Evolutionary conservation across 2,113 vertebrate species (phyloP).

Genomic region (Catagonus wagneri): DNA sequence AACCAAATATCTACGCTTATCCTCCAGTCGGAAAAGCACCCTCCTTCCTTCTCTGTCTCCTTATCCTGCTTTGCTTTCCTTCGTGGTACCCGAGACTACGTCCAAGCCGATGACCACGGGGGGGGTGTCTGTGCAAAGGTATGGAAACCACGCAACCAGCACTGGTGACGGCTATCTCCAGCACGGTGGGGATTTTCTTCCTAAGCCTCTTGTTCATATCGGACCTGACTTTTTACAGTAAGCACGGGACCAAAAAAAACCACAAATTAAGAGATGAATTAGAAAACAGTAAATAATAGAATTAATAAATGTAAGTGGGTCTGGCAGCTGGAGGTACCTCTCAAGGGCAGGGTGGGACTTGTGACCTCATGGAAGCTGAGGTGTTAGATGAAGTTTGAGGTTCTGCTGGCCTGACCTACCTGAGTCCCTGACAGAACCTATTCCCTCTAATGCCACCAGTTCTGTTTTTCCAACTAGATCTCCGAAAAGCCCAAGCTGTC

Average conservation of each 20-base stretch:
- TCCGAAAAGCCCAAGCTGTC: not conserved
- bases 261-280: not conserved
- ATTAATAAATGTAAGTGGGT: not conserved
- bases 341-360: not conserved
- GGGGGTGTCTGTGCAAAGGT: not conserved
- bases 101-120: not conserved
- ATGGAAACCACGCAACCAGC: not conserved
- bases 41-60: too few relatives aligned
- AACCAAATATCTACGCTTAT: not conserved
- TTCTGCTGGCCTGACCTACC: not conserved
- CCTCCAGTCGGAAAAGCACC: too few relatives aligned
- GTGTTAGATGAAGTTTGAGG: not conserved
- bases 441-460: too few relatives aligned
- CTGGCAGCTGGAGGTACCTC: not conserved
- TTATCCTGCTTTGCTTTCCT: not conserved
- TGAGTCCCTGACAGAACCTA: not conserved
- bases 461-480: not conserved
- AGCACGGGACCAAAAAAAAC: not conserved
- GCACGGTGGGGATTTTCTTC: not conserved
- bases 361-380: fast-evolving
- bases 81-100: not conserved
- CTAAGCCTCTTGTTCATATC: not conserved
- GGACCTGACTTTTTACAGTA: not conserved
- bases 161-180: not conserved
- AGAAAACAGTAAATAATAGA: not conserved